Evolutionary conservation across 2,113 vertebrate genomes (phyloP).

Genomic region (Chauna torquata): DNA sequence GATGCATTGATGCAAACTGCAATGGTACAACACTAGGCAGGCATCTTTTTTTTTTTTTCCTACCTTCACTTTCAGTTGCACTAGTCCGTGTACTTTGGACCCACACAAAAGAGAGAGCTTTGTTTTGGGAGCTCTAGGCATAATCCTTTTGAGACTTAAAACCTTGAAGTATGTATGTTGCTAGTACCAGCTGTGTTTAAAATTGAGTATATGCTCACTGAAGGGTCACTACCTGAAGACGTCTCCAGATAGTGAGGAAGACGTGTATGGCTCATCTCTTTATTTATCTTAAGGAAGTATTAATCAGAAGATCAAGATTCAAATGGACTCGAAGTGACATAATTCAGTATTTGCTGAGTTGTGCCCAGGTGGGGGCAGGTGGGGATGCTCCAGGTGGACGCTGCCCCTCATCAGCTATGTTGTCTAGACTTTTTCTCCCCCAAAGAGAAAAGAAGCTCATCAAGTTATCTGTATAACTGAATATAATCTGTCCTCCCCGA

Average conservation of each 20-base stretch:
- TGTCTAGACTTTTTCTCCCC: background rate
- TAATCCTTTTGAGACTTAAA: background rate
- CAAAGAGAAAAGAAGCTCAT: background rate
- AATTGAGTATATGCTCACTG: background rate
- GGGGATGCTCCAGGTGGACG: no score
- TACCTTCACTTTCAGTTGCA: background rate
- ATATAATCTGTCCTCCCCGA: background rate
- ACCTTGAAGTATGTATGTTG: background rate
- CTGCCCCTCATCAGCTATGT: background rate
- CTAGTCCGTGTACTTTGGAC: background rate
- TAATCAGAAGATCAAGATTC: background rate
- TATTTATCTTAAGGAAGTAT: background rate
- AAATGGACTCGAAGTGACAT: background rate
- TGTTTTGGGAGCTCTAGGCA: background rate
- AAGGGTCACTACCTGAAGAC: background rate
- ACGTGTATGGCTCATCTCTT: background rate
- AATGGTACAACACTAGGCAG: background rate
- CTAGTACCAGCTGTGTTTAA: background rate
- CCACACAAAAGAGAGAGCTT: background rate
- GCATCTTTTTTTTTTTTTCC: background rate
- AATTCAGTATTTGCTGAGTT: background rate
- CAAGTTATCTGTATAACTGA: background rate
- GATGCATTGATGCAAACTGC: background rate
- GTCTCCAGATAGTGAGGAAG: background rate
- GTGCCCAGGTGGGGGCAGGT: rapidly evolving